Evolutionary conservation across 37 sponge, comb jelly and placozoan genomes (phyloP), one percentile per base, ranked within the genome.

Genomic region (Agelas oroides): DNA sequence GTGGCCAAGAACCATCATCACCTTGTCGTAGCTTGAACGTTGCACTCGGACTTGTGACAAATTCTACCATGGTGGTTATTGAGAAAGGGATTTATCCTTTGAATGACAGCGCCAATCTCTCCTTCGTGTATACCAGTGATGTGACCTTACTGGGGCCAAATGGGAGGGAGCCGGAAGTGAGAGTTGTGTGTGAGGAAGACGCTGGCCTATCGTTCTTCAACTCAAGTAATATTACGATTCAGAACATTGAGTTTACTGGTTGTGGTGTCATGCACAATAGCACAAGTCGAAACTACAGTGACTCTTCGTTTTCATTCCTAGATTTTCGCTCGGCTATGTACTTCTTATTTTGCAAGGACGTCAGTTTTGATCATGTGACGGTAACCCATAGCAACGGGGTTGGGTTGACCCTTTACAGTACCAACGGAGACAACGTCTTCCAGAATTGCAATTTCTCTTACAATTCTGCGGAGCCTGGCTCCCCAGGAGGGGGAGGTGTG

Each of bases 191-290:
- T 68, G 60, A 34, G 1, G 12, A 34, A n/a, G 70, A 35, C 35
- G 82, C 68, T 74, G 88, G 88, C 15, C 70, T 88, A 41, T 31
- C 66, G 23, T 88, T 88, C 66, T 37, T 67, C 53, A 23, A 53
- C 27, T 75, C 74, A 19, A 54, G 24, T 31, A 25, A 36, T 11
- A 39, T 71, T 39, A 19, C 71, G 1, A 56, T 92, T 33, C 28
- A 41, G 27, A 54, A 71, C 19, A 36, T 92, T 28, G 20, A 17
- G 1, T 67, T 92, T 2, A 0, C 20, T 5, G 71, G 61, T 0
- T 92, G 93, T 80, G 85, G 85, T 33, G 58, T 59, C 28, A 30
- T 84, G 1, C 86, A 66, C 2, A 59, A 85, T 58, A 85, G 86
- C 56, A 85, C 91, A 54, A 90, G 86, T 58, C 28, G 35, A 28